These are phyloP conservation scores for Corythoichthys intestinalis DNA, from an alignment of 2,113 vertebrate genomes.

Conservation along the genomic window DNA sequence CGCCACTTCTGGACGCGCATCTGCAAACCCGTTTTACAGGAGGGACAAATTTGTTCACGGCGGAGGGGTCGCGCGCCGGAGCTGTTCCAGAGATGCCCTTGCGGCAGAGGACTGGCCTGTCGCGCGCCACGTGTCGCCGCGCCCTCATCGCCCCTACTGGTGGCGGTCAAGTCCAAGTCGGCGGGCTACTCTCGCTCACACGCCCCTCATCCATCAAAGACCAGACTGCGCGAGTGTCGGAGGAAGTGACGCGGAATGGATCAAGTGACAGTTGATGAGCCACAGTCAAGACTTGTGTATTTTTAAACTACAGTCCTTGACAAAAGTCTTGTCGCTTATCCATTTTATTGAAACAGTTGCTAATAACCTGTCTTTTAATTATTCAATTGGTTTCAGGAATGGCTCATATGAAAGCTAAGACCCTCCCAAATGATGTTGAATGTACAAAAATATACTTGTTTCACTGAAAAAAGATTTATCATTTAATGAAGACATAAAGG, in stretches of 20 bases:
- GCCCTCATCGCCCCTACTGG: conserved; percentile 6
- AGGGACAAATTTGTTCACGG: conserved; percentile 88
- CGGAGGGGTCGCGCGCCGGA: conserved; percentile 80
- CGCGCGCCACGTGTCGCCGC: conserved; percentile 55
- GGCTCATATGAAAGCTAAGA: too few relatives aligned
- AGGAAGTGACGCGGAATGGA: conserved; percentile 67
- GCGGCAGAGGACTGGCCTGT: conserved; percentile 80
- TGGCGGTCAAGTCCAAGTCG: conserved; percentile 21
- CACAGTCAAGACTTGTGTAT: too few relatives aligned
- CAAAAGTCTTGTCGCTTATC: too few relatives aligned
- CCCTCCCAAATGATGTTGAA: too few relatives aligned
- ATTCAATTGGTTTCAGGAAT: too few relatives aligned
- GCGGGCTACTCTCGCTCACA: neutral
- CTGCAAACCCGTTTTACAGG: conserved; percentile 85
- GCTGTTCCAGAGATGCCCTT: conserved; percentile 91
- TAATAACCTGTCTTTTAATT: too few relatives aligned
- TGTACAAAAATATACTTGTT: too few relatives aligned
- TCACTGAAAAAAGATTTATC: too few relatives aligned
- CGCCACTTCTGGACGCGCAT: conserved; percentile 95
- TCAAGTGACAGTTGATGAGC: too few relatives aligned
- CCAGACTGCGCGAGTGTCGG: conserved; percentile 86
- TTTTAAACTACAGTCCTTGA: too few relatives aligned
- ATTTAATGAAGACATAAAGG: too few relatives aligned
- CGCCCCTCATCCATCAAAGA: conserved; percentile 67
- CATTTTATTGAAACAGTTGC: too few relatives aligned